Evolutionary conservation across 2,113 vertebrate genomes (phyloP).

Genomic region (Zapus hudsonius): DNA sequence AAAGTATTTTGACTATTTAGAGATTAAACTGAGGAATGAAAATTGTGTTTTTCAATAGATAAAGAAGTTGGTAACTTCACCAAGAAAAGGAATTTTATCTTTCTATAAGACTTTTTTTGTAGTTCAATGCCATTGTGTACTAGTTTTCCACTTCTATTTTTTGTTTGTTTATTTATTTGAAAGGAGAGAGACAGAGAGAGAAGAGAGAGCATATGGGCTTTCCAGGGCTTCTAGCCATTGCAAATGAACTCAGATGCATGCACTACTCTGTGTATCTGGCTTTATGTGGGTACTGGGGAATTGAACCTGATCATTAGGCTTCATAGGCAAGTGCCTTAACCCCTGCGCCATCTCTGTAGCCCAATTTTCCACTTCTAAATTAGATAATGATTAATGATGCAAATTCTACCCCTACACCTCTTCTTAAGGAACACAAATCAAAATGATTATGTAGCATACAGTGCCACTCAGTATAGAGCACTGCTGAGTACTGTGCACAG

Average conservation of each 20-base stretch:
- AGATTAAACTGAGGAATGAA: constrained; percentile 24
- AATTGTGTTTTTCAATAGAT: not conserved
- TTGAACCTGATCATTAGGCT: too few species aligned
- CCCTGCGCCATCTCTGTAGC: too few species aligned
- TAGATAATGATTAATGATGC: not conserved
- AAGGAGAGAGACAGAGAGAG: too few species aligned
- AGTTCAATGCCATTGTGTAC: not conserved
- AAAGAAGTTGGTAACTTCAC: not conserved
- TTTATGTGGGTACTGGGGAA: too few species aligned
- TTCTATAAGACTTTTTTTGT: not conserved
- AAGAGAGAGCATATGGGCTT: too few species aligned
- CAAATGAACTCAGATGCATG: too few species aligned
- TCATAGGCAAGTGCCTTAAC: too few species aligned
- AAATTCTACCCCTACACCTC: not conserved
- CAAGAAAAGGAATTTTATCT: not conserved
- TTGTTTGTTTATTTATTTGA: too few species aligned
- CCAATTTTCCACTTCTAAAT: constrained; percentile 15
- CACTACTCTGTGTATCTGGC: too few species aligned
- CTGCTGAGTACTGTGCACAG: not conserved
- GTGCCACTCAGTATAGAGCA: not conserved
- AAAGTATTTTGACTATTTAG: not conserved
- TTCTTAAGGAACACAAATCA: not conserved
- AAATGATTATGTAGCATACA: not conserved
- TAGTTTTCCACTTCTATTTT: not conserved
- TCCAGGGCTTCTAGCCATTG: too few species aligned